Base-by-base conservation (phyloP, 2,888 invertebrate species). In the Tribolium freemani region DNA sequence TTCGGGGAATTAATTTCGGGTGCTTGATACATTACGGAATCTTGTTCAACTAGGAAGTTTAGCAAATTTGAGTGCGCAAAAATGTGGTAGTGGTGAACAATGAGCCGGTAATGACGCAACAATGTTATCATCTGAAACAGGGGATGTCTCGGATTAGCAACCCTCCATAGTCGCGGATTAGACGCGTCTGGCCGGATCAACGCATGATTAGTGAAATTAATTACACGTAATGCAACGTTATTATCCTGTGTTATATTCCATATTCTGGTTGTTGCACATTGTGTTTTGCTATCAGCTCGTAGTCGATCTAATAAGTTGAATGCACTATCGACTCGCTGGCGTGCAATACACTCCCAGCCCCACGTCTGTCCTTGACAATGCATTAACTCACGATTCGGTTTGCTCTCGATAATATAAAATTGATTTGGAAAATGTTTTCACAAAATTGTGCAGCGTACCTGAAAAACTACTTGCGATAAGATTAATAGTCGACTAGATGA, bases 121-220 rank as follows among this genome's bases (percentile, higher is more conserved):
- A 69, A 69, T 69, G 60, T 60, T 69, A 69, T 60, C 69, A 31
- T 56, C 56, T n/a, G 67, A 48, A 57, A 57, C 50, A 13, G 46
- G 53, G 68, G 38, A 69, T 46, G 48, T 48, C 26, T 38, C 10
- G 44, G 58, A 69, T 69, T 69, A 69, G 11, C 13, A 13, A 51
- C 26, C 45, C 69, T 53, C 60, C 51, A 56, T 63, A 56, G 63
- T 53, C 56, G 60, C 46, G 72, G 72, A 77, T 76, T 76, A 75
- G 69, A 64, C 67, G 63, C 63, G 74, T 76, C 73, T 66, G 54
- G 57, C 48, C 61, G 76, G 70, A 76, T 77, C 76, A 76, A 69
- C 75, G 74, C 74, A 70, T 75, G 74, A 77, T 77, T 77, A 75
- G 72, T 51, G 67, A 73, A 76, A 77, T 77, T 77, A 77, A 77